These are phyloP conservation scores for Leuciscus idus DNA, from an alignment of 2,113 vertebrate species.

Conservation along the genomic window DNA sequence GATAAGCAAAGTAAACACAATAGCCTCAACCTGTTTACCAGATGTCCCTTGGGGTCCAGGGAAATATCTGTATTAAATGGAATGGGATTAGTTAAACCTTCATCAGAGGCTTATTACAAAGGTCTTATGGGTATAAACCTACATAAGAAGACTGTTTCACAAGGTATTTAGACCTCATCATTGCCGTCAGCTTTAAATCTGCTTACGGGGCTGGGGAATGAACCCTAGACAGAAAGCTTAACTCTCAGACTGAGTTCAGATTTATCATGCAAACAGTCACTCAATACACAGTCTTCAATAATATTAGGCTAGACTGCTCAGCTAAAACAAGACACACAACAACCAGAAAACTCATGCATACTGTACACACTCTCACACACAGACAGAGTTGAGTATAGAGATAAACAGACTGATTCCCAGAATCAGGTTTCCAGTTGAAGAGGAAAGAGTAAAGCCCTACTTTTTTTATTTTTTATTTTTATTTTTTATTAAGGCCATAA, in stretches of 20 bases:
- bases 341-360: neutral
- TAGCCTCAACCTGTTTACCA: conserved; percentile 53
- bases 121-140: conserved; percentile 40
- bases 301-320: conserved; percentile 33
- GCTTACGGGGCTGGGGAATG: neutral
- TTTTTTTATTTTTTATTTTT: neutral
- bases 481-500: neutral
- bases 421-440: conserved; percentile 58
- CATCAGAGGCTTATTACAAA: conserved; percentile 48
- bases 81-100: conserved; percentile 59
- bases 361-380: neutral
- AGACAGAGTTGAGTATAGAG: conserved; percentile 69
- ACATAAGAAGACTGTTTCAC: conserved; percentile 31
- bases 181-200: conserved; percentile 37
- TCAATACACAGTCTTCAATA: conserved; percentile 31
- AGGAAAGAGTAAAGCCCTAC: conserved; percentile 59
- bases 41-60: conserved; percentile 32
- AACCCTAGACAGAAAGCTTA: conserved; percentile 22
- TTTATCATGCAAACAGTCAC: conserved; percentile 14
- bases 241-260: conserved; percentile 17
- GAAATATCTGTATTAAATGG: conserved; percentile 56
- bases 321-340: conserved; percentile 56
- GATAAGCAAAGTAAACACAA: conserved; percentile 36
- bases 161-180: conserved; percentile 17
- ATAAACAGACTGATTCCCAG: conserved; percentile 8